These are phyloP conservation scores for Diglossa brunneiventris DNA, from an alignment of 2,113 vertebrate genomes.

Conservation along the genomic window DNA sequence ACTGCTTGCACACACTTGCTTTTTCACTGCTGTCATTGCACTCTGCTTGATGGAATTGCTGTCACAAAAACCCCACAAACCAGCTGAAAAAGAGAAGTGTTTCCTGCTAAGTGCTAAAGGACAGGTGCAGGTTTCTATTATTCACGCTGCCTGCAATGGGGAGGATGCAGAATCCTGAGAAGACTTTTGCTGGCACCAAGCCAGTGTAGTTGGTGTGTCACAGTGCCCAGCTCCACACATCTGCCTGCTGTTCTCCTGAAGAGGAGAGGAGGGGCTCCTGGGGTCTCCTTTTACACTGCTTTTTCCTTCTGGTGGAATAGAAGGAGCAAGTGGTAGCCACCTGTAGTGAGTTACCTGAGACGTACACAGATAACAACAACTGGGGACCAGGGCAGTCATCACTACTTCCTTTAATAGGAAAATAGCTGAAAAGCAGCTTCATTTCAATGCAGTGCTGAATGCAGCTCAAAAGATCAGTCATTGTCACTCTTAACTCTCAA, in stretches of 20 bases:
- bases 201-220: background rate
- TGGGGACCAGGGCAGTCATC: background rate
- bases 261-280: background rate
- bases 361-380: background rate
- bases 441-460: background rate
- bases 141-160: background rate
- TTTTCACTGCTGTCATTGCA: background rate
- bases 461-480: background rate
- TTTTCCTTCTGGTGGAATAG: background rate
- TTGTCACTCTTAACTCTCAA: background rate
- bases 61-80: background rate
- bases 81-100: background rate
- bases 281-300: background rate
- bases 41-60: conserved; percentile 1
- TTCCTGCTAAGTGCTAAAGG: background rate
- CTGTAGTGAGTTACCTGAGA: background rate
- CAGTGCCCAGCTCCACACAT: background rate
- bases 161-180: background rate
- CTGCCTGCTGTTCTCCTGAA: background rate
- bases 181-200: background rate
- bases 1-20: background rate
- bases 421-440: background rate
- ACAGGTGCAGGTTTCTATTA: background rate
- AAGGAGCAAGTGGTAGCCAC: background rate
- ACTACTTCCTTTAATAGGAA: background rate